A percentile compares a stretch with the other conserved stretches of the same genome.
Conservation (phyloP, 2,113 vertebrate genomes). For the Anguilla japonica region DNA sequence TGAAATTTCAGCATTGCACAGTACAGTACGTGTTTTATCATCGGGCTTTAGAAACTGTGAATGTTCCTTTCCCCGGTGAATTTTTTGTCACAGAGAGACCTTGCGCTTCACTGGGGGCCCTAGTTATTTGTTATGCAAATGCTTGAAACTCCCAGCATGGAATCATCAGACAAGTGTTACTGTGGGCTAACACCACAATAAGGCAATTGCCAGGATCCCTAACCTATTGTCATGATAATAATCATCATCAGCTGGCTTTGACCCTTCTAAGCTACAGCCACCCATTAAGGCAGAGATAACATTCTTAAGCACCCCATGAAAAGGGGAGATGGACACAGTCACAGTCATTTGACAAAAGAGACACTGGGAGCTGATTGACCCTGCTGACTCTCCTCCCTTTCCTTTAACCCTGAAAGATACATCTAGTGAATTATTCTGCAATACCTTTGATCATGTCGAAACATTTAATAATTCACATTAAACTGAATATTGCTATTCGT, state of each 20-base stretch:
- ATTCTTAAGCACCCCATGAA: not conserved
- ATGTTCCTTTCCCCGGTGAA: no score
- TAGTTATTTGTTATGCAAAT: not conserved
- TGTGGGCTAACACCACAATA: not conserved
- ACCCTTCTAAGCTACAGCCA: not conserved
- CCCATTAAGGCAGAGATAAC: not conserved
- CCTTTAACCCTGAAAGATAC: not conserved
- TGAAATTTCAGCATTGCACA: no score
- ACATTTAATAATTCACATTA: not conserved
- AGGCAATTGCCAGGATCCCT: not conserved
- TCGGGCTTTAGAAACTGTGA: no score
- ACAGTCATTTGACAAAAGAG: not conserved
- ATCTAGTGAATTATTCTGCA: not conserved
- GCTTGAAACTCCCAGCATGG: not conserved
- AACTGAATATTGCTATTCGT: not conserved
- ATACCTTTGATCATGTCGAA: not conserved
- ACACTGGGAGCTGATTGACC: not conserved
- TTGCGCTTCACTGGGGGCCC: not conserved
- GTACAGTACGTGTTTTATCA: no score
- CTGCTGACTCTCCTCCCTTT: not conserved
- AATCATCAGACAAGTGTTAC: not conserved
- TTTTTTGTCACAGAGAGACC: no score
- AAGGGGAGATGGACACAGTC: not conserved
- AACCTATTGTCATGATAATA: slow-evolving; percentile 11
- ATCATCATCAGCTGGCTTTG: not conserved